Base-by-base conservation (phyloP, 2,888 invertebrate genomes). In the Hedychridium roseum region DNA sequence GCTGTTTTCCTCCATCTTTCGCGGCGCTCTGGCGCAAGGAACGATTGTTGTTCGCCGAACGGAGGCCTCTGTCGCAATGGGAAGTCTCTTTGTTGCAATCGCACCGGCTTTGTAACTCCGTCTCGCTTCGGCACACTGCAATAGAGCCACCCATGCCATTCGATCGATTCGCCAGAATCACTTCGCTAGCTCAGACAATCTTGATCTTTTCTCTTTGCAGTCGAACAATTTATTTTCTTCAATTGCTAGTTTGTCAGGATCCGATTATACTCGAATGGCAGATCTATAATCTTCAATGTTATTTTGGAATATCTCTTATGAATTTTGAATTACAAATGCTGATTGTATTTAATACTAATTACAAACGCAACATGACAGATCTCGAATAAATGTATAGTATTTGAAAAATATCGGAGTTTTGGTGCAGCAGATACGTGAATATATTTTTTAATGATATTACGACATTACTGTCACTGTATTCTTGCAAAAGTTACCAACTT, bases 11-110 rank as follows among this genome's bases (percentile, higher is more conserved):
- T n/a, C n/a, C n/a, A n/a, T n/a, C n/a, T n/a, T n/a, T n/a, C n/a
- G n/a, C n/a, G n/a, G n/a, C n/a, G n/a, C 57, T 51, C 58, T 66
- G 67, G 59, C 68, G 68, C 68, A 73, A 73, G 70, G 71, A 68
- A 69, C 74, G 73, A 77, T 78, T 74, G 75, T 78, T 77, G 73
- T 73, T n/a, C 68, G 71, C 68, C 66, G 52, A 56, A 45, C 55
- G 59, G 57, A 57, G n/a, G n/a, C n/a, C n/a, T n/a, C n/a, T 77
- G 74, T 76, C 68, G 77, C 72, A 78, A 78, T 78, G 72, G 77
- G 78, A 78, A 78, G 76, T 78, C 70, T 74, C 67, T 70, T 74
- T n/a, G 72, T 72, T 67, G 70, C 70, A 68, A 71, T 57, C 60
- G 60, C 58, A 48, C 50, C 52, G 54, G 47, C 46, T 54, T n/a